Evolutionary conservation across 2,888 invertebrate genomes (phyloP).

Genomic region (Metellina segmentata): DNA sequence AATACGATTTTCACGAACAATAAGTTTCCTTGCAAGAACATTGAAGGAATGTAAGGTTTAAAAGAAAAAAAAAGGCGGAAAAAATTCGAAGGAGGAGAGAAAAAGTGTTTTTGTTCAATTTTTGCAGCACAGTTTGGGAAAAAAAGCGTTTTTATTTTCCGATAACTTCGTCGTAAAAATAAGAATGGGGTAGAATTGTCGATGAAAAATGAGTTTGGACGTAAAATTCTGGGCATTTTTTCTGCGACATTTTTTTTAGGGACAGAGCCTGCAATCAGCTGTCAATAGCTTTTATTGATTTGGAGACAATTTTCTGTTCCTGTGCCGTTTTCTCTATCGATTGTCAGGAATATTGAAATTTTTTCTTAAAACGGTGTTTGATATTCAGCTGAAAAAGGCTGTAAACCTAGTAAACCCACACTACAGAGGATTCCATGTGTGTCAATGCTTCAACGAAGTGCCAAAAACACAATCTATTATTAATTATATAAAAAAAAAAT

Average conservation of each 20-base stretch:
- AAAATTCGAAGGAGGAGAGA: not conserved
- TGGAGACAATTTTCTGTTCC: constrained; percentile 11
- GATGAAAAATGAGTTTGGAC: constrained; percentile 72
- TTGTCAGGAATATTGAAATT: not conserved
- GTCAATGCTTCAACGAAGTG: too few species aligned
- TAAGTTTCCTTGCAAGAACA: constrained; percentile 47
- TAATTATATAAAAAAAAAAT: too few species aligned
- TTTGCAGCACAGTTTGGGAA: constrained; percentile 39
- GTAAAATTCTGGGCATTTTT: constrained; percentile 19
- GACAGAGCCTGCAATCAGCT: constrained; percentile 24
- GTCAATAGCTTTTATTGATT: constrained; percentile 60
- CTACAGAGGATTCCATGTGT: too few species aligned
- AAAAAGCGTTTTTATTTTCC: constrained; percentile 47
- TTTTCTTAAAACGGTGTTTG: not conserved
- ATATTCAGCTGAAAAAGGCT: not conserved
- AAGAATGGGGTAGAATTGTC: constrained; percentile 40
- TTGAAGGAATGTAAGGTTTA: not conserved
- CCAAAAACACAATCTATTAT: too few species aligned
- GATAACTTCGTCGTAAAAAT: constrained; percentile 57
- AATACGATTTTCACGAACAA: constrained; percentile 57
- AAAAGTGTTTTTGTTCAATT: constrained; percentile 31
- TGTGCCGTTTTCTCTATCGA: not conserved
- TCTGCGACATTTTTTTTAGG: not conserved
- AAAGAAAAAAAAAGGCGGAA: not conserved
- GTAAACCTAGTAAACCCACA: not conserved